These are phyloP conservation scores for Drosophila auraria DNA, from an alignment of 1,140 invertebrate species.

Conservation along the genomic window DNA sequence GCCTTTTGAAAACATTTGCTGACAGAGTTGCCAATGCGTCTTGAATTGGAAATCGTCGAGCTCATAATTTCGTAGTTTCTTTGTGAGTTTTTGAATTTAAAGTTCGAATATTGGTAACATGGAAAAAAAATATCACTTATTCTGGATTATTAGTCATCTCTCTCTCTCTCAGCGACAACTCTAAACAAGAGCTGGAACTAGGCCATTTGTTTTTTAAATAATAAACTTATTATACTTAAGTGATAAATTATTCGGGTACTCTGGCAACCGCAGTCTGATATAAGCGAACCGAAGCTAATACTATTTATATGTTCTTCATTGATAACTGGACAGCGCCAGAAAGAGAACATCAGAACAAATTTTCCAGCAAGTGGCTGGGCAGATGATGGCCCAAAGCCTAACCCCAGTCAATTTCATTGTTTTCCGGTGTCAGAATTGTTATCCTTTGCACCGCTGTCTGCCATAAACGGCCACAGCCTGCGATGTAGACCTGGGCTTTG, in stretches of 20 bases:
- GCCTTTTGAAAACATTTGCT: constrained; percentile 30
- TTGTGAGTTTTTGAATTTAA: neutral
- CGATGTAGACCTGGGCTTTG: neutral
- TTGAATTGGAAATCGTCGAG: neutral
- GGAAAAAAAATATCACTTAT: neutral
- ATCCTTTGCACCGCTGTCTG: constrained; percentile 31
- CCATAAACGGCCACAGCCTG: neutral
- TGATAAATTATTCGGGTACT: neutral
- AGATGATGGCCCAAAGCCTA: constrained; percentile 69
- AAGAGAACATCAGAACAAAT: constrained; percentile 53
- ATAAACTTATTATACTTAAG: neutral
- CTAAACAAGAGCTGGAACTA: neutral
- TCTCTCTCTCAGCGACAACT: neutral
- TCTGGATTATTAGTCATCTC: neutral
- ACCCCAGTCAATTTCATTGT: constrained; percentile 80
- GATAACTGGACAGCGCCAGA: constrained; percentile 52
- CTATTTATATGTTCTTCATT: constrained; percentile 39
- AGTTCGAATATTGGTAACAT: neutral
- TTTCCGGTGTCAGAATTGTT: constrained; percentile 84
- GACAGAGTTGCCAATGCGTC: constrained; percentile 36
- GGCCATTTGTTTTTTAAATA: neutral
- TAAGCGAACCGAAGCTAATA: constrained; percentile 6
- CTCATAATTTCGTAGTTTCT: neutral
- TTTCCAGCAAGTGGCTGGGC: constrained; percentile 60
- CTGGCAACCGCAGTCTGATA: constrained; percentile 18